A percentile compares a stretch with the other conserved stretches of the same genome.
Conservation (phyloP, 2,888 invertebrate genomes). For the Dione vanillae region DNA sequence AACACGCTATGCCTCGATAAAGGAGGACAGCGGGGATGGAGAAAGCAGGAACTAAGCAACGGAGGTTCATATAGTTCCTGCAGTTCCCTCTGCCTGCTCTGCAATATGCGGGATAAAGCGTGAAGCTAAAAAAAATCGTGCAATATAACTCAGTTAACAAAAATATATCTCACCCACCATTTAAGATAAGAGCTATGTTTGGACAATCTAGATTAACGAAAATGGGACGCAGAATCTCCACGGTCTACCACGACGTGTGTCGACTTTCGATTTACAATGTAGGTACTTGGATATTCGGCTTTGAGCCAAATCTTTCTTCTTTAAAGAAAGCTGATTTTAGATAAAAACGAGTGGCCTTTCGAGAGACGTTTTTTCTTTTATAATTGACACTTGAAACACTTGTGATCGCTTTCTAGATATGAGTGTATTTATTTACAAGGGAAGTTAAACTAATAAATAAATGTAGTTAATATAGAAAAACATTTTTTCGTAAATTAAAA, state of each 20-base stretch:
- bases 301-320: slow-evolving; percentile 6
- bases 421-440: too few species aligned
- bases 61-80: too few species aligned
- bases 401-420: slow-evolving; percentile 13
- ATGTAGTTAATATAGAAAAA: too few species aligned
- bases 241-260: background rate
- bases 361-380: background rate
- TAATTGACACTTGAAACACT: slow-evolving; percentile 14
- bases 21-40: too few species aligned
- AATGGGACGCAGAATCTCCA: background rate
- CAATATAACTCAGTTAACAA: background rate
- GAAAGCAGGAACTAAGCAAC: too few species aligned
- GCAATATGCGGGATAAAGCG: too few species aligned
- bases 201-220: background rate
- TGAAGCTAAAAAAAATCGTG: too few species aligned
- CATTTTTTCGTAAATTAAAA: too few species aligned
- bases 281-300: background rate
- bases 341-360: slow-evolving; percentile 19
- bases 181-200: slow-evolving; percentile 1
- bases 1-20: too few species aligned
- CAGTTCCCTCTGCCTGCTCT: too few species aligned
- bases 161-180: background rate
- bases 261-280: background rate
- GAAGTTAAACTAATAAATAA: too few species aligned
- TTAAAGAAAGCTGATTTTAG: background rate